phyloP scores from a whole-genome alignment of 2,888 invertebrate genomes.

The Drosophila rubida region DNA sequence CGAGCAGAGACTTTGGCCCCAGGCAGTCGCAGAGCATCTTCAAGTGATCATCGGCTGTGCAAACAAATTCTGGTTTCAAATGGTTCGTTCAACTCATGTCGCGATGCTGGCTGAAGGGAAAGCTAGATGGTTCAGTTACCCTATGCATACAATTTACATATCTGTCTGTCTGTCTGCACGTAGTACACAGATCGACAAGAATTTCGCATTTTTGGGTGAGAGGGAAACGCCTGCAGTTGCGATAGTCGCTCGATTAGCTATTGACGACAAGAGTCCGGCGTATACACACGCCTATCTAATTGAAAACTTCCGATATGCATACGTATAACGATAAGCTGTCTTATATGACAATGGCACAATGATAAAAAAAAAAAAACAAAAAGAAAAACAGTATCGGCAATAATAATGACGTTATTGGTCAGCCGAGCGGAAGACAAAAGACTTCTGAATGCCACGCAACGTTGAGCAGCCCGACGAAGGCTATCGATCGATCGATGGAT shows the following conservation, averaged over 20 bases:
- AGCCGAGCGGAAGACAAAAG: conserved; percentile 41
- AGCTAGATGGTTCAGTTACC: conserved; percentile 5
- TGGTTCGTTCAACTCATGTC: conserved; percentile 42
- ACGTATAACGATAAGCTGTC: conserved; percentile 36
- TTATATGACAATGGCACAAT: conserved; percentile 11
- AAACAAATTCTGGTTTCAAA: conserved; percentile 49
- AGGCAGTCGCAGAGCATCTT: conserved; percentile 18
- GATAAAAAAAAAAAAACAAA: background rate
- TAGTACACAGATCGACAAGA: background rate
- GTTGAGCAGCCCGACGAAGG: conserved; percentile 32
- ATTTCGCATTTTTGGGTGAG: background rate
- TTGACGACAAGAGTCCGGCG: conserved; percentile 11
- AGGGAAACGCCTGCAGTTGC: conserved; percentile 17
- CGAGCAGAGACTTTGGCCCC: conserved; percentile 11
- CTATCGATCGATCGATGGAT: conserved; percentile 8
- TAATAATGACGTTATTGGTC: conserved; percentile 42
- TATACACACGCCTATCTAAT: conserved; percentile 52
- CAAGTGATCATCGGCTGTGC: conserved; percentile 12
- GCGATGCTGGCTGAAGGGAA: conserved; percentile 13
- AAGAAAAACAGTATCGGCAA: background rate
- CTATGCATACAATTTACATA: background rate
- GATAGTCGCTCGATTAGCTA: conserved; percentile 19
- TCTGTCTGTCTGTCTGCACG: too few relatives aligned
- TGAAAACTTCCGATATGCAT: conserved; percentile 62
- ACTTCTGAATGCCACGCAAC: conserved; percentile 43